A percentile compares a stretch with the other conserved stretches of the same genome.
Conservation (phyloP, 2,888 invertebrate species). For the Gymnoscelis rufifasciata region DNA sequence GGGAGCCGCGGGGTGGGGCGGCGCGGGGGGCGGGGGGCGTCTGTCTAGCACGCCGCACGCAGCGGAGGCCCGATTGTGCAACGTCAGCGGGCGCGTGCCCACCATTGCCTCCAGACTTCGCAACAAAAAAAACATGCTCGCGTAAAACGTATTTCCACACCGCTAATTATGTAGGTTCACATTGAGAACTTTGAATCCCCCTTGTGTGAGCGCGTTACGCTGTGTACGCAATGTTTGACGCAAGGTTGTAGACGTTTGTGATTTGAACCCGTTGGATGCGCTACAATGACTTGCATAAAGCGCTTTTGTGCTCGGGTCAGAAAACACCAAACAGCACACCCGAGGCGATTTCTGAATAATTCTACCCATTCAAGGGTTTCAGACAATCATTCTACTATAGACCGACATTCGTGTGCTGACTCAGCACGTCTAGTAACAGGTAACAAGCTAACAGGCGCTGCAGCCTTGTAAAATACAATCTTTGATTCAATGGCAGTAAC, state of each 20-base stretch:
- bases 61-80: slow-evolving; percentile 56
- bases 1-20: slow-evolving; percentile 32
- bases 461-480: not conserved
- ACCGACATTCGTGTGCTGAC: too few relatives aligned
- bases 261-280: slow-evolving; percentile 31
- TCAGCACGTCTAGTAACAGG: too few relatives aligned
- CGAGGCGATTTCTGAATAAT: too few relatives aligned
- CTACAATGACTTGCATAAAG: slow-evolving; percentile 34
- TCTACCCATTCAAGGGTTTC: too few relatives aligned
- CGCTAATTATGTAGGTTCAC: slow-evolving; percentile 5
- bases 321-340: too few relatives aligned
- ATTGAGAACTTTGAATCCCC: slow-evolving; percentile 31
- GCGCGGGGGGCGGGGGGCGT: slow-evolving; percentile 41
- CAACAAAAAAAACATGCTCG: slow-evolving; percentile 43
- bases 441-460: slow-evolving; percentile 16
- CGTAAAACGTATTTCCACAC: slow-evolving; percentile 33
- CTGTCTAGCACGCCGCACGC: slow-evolving; percentile 48
- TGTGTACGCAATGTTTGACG: slow-evolving; percentile 31
- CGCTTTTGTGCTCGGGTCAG: not conserved
- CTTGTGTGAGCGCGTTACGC: slow-evolving; percentile 16
- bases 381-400: too few relatives aligned
- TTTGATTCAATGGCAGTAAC: slow-evolving; percentile 30
- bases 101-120: slow-evolving; percentile 35
- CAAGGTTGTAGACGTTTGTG: slow-evolving; percentile 34
- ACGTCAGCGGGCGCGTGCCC: slow-evolving; percentile 69